Conservation (phyloP, 2,888 invertebrate species). For the Gari tellinella region DNA sequence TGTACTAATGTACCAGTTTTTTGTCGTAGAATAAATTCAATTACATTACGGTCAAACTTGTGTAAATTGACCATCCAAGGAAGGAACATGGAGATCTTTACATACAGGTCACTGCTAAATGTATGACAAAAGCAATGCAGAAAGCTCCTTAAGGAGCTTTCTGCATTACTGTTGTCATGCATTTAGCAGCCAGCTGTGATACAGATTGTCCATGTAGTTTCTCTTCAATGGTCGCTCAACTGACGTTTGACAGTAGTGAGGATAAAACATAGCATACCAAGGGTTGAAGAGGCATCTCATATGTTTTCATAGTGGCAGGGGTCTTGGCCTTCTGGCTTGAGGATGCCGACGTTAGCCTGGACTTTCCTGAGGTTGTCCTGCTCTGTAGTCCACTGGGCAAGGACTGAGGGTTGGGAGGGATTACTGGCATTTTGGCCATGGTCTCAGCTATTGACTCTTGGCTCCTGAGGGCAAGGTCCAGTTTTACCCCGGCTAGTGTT, state of each 20-base stretch:
- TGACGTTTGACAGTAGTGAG: background rate
- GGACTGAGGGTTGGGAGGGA: slow-evolving; percentile 66
- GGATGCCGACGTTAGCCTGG: slow-evolving; percentile 64
- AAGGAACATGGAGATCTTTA: too few relatives aligned
- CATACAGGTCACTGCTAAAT: too few relatives aligned
- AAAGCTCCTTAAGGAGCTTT: too few relatives aligned
- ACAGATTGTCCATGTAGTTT: background rate
- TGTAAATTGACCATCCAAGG: too few relatives aligned
- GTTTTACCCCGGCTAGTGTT: slow-evolving; percentile 68
- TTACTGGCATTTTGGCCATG: slow-evolving; percentile 69
- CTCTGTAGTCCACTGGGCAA: slow-evolving; percentile 63
- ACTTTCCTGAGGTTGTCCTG: slow-evolving; percentile 66
- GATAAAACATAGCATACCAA: slow-evolving; percentile 63
- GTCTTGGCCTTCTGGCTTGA: slow-evolving; percentile 70
- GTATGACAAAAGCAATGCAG: too few relatives aligned
- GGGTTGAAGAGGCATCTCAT: slow-evolving; percentile 81
- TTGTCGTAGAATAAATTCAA: too few relatives aligned
- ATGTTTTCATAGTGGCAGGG: slow-evolving; percentile 78
- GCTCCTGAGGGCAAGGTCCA: slow-evolving; percentile 65
- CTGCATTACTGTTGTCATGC: too few relatives aligned
- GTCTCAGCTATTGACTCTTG: slow-evolving; percentile 56
- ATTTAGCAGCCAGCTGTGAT: too few relatives aligned
- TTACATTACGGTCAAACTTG: too few relatives aligned
- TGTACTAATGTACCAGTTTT: too few relatives aligned
- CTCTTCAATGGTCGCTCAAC: background rate